Conservation (phyloP, 2,888 invertebrate genomes). For the Andricus curvator region DNA sequence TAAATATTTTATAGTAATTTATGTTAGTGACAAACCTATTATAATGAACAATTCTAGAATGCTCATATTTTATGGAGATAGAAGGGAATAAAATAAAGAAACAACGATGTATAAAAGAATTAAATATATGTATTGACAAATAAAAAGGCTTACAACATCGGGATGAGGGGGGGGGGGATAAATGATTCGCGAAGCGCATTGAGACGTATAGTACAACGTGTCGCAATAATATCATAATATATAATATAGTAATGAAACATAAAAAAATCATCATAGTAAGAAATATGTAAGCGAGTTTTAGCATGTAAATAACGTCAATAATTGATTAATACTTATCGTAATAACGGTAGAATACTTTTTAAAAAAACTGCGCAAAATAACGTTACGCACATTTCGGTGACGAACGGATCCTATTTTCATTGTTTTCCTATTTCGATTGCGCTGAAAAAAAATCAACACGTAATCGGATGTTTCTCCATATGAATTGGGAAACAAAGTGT, state of each 20-base stretch:
- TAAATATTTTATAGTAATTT: too few species aligned
- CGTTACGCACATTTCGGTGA: background rate
- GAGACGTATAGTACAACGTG: slow-evolving; percentile 67
- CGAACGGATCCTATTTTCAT: slow-evolving; percentile 15
- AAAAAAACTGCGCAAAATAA: slow-evolving; percentile 15
- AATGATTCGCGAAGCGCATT: slow-evolving; percentile 46
- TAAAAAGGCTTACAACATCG: slow-evolving; percentile 52
- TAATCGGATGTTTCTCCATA: background rate
- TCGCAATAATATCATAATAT: slow-evolving; percentile 42
- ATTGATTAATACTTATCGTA: slow-evolving; percentile 39
- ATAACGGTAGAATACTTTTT: slow-evolving; percentile 30
- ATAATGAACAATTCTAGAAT: too few species aligned
- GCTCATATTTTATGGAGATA: background rate
- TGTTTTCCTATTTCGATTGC: background rate
- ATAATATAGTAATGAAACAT: slow-evolving; percentile 26
- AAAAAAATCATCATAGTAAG: slow-evolving; percentile 14
- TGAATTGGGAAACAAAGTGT: slow-evolving; percentile 1
- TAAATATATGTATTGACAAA: slow-evolving; percentile 60
- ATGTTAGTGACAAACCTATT: too few species aligned
- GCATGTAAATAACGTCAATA: slow-evolving; percentile 38
- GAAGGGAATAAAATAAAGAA: slow-evolving; percentile 5
- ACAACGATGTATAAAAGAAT: slow-evolving; percentile 50
- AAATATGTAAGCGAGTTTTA: slow-evolving; percentile 26
- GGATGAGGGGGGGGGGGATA: slow-evolving; percentile 44
- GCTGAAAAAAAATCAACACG: background rate